Conservation (phyloP, 2,113 vertebrate species). For the Erythrocebus patas region DNA sequence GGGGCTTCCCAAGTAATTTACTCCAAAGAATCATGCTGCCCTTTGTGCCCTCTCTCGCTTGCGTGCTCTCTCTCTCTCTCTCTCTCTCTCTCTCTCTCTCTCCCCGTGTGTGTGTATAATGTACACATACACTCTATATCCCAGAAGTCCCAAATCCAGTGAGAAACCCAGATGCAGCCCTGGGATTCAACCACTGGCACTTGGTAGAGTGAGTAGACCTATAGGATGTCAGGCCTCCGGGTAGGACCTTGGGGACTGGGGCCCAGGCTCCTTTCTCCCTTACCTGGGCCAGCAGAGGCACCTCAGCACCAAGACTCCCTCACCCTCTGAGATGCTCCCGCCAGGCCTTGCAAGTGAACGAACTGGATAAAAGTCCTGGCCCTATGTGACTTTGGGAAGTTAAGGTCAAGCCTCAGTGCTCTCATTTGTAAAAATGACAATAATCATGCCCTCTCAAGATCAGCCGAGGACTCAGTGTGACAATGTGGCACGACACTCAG, state of each 20-base stretch:
- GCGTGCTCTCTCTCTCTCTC: background rate
- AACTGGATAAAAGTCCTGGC: background rate
- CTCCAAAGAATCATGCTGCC: background rate
- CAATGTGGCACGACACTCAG: accelerated
- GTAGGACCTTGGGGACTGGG: background rate
- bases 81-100: background rate
- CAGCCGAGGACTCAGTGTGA: background rate
- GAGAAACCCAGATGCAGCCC: background rate
- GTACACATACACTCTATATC: background rate
- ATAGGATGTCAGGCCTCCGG: background rate
- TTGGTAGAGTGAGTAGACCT: background rate
- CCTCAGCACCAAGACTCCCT: background rate
- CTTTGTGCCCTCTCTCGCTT: background rate
- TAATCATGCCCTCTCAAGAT: background rate
- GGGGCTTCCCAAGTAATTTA: background rate
- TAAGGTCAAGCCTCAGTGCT: background rate
- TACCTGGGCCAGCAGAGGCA: background rate
- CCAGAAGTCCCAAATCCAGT: background rate
- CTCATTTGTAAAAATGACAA: background rate
- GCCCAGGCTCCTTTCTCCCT: background rate
- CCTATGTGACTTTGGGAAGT: background rate
- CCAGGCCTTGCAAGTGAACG: background rate
- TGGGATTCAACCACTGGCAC: background rate
- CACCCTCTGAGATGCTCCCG: no score
- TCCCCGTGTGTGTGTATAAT: background rate